Conservation (phyloP, 2,888 invertebrate species). For the Leptarthrus brevirostris region DNA sequence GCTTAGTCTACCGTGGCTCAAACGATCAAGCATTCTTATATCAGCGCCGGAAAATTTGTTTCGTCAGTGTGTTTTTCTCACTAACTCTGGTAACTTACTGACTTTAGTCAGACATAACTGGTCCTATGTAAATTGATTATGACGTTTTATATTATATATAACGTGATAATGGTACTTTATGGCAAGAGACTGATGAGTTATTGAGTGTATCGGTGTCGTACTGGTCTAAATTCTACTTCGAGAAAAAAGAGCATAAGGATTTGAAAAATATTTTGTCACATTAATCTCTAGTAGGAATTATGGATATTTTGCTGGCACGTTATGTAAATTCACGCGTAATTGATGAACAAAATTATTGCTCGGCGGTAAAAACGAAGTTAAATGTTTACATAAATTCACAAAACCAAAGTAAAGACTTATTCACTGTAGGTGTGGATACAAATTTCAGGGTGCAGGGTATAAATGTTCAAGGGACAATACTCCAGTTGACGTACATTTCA, state of each 20-base stretch:
- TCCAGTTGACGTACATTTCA: no score
- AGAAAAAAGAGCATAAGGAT: neutral
- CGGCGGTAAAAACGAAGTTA: no score
- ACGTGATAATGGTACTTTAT: conserved; percentile 47
- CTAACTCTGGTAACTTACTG: conserved; percentile 22
- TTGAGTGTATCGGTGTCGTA: conserved; percentile 2
- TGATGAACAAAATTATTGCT: no score
- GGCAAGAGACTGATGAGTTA: conserved; percentile 48
- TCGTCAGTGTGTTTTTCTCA: conserved; percentile 34
- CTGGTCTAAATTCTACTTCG: neutral
- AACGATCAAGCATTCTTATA: neutral
- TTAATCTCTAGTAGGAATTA: neutral
- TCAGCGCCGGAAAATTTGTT: conserved; percentile 25
- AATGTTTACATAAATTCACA: no score
- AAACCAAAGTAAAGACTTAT: no score
- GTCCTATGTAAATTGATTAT: conserved; percentile 48
- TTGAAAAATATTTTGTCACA: conserved; percentile 3
- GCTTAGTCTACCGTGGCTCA: neutral
- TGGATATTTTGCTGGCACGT: no score
- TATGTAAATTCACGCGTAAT: no score
- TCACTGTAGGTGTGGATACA: no score
- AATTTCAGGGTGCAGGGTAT: no score
- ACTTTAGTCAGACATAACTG: conserved; percentile 39
- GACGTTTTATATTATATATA: conserved; percentile 36
- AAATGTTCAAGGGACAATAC: no score